phyloP scores from a whole-genome alignment of 2,797 vertebrate genomes.

The Thunnus albacares region DNA sequence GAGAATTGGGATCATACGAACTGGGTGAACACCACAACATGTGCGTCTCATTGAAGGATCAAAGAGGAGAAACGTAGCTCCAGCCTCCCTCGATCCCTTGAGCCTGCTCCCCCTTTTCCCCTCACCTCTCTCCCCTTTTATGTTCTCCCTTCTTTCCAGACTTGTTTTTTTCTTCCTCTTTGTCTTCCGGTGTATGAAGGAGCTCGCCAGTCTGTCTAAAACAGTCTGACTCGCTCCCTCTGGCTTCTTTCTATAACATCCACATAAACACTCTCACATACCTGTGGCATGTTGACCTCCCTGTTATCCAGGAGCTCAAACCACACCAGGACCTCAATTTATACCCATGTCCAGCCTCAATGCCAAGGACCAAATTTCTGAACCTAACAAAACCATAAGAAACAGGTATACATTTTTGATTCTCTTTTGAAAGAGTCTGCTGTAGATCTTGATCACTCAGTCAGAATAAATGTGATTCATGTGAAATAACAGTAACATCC shows the following conservation, averaged over 20 bases:
- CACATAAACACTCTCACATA: constrained; percentile 51
- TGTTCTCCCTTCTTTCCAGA: constrained; percentile 37
- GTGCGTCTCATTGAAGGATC: constrained; percentile 81
- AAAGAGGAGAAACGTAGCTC: constrained; percentile 73
- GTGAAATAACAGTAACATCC: neutral
- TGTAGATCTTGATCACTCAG: neutral
- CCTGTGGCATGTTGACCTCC: constrained; percentile 65
- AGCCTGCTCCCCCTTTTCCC: constrained; percentile 36
- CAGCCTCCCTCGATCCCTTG: constrained; percentile 34
- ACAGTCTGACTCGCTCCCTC: constrained; percentile 31
- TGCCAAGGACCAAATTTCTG: constrained; percentile 25
- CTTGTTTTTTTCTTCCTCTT: constrained; percentile 16
- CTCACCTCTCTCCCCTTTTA: constrained; percentile 44
- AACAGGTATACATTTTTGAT: neutral
- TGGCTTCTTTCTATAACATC: constrained; percentile 47
- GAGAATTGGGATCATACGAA: constrained; percentile 43
- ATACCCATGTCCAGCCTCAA: constrained; percentile 28
- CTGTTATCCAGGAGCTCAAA: constrained; percentile 52
- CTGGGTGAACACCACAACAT: constrained; percentile 65
- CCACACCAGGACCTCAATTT: constrained; percentile 33
- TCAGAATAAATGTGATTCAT: neutral
- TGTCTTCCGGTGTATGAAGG: constrained; percentile 31
- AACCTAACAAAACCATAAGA: constrained; percentile 27
- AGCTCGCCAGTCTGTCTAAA: constrained; percentile 38
- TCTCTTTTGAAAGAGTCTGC: neutral